Evolutionary conservation across 2,113 vertebrate genomes (phyloP), one percentile per base, ranked within the genome.

Genomic region (Guaruba guarouba): DNA sequence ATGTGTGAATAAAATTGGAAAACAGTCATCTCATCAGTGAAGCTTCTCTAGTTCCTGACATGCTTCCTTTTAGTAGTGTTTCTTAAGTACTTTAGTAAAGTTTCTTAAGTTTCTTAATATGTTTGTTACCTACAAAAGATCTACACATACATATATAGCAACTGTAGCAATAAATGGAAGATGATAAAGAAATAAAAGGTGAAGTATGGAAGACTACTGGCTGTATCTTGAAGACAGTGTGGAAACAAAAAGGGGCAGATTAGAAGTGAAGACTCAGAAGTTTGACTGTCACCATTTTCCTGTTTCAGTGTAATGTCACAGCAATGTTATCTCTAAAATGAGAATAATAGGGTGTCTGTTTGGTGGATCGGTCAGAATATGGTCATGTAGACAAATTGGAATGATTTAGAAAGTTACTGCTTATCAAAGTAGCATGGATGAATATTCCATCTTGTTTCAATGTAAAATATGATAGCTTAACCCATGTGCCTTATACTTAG

Each of bases 311-410:
- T 17, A 11, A 17, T 23, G 1, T 70, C 35, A 54, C 68, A 22
- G n/a, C 35, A 54, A 9, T 24, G 82, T 29, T 55, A 7, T 7
- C 23, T 76, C 27, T 57, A 31, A 71, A 57, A 43, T 15, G 49
- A 49, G 41, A 15, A 13, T 48, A 27, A 23, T 1, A 6, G 37
- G 48, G 71, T 23, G 24, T 14, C 18, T 46, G 19, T 46, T 20
- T 46, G 37, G 22, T 54, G 24, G 28, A 7, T 18, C 43, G 22
- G 5, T 35, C 43, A 54, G 43, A 67, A 39, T 16, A 5, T 2
- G 22, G 54, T 23, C 52, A 19, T 0, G 0, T 6, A 20, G n/a
- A 67, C 4, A 43, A 68, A 44, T 41, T 78, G 8, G 20, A 63
- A 0, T 3, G 16, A 39, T 46, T 86, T 28, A 85, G 67, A 12